phyloP scores from a whole-genome alignment of 2,113 vertebrate genomes.

The Acrocephalus kingi region DNA sequence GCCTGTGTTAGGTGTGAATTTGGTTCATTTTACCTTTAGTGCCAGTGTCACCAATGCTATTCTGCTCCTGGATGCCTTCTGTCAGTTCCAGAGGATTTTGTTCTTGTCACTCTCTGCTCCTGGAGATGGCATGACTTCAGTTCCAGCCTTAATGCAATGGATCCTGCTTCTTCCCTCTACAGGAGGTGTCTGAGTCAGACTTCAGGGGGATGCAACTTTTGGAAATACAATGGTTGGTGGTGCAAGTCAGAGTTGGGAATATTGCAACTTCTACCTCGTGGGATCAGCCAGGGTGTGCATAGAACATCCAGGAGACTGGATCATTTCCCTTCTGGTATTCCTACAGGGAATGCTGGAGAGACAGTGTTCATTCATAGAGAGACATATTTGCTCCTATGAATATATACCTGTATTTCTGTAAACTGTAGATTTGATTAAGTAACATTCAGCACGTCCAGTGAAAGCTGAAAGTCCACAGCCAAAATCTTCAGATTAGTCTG shows the following conservation, averaged over 20 bases:
- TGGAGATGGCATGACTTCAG: background rate
- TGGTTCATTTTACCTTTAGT: background rate
- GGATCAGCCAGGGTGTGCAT: background rate
- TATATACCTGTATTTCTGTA: background rate
- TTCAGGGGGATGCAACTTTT: background rate
- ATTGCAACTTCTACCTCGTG: background rate
- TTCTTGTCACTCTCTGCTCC: background rate
- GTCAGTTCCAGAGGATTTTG: background rate
- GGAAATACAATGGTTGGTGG: background rate
- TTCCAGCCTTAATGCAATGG: background rate
- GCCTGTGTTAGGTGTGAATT: background rate
- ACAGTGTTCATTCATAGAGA: background rate
- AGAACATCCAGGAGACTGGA: background rate
- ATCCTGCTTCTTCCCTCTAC: background rate
- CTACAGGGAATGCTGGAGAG: background rate
- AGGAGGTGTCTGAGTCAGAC: background rate
- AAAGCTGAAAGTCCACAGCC: background rate
- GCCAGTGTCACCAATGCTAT: background rate
- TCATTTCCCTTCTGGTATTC: background rate
- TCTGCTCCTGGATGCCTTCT: background rate
- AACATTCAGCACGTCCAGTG: background rate
- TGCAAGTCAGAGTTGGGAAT: background rate
- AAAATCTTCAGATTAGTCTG: background rate
- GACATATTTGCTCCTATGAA: background rate
- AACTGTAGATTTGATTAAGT: background rate